A percentile compares a stretch with the other conserved stretches of the same genome.
Evolutionary conservation across 2,888 invertebrate genomes (phyloP).

Genomic region (Antheraea yamamai): DNA sequence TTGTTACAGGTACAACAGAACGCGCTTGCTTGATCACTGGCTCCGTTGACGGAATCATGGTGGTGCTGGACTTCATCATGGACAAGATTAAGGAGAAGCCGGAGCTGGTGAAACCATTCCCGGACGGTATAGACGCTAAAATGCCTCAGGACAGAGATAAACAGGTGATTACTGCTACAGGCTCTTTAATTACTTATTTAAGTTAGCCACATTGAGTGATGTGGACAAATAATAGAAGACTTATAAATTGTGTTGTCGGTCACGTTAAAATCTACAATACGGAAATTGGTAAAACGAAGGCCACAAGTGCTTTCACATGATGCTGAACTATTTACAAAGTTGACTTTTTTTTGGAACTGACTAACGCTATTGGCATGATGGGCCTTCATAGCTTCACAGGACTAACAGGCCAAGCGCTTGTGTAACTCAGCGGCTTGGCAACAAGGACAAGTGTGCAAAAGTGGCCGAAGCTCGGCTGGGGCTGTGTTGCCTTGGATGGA

Average conservation of each 20-base stretch:
- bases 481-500: too few species aligned
- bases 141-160: conserved; percentile 94
- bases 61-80: conserved; percentile 96
- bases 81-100: conserved; percentile 98
- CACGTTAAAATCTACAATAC: not conserved
- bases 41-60: conserved; percentile 93
- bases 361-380: too few species aligned
- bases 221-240: too few species aligned
- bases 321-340: too few species aligned
- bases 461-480: too few species aligned
- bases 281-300: too few species aligned
- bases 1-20: conserved; percentile 91
- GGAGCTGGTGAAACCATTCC: conserved; percentile 91
- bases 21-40: conserved; percentile 97
- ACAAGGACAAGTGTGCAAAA: too few species aligned
- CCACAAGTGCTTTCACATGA: too few species aligned
- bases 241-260: not conserved
- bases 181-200: not conserved
- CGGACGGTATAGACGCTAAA: conserved; percentile 91
- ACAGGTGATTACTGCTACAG: conserved; percentile 76
- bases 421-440: too few species aligned
- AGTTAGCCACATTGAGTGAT: not conserved
- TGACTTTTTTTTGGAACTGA: too few species aligned
- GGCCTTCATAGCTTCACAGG: too few species aligned
- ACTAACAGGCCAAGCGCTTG: too few species aligned